A percentile compares a stretch with the other conserved stretches of the same genome.
phyloP scores from a whole-genome alignment of 1,140 invertebrate genomes.

The Mercenaria mercenaria region DNA sequence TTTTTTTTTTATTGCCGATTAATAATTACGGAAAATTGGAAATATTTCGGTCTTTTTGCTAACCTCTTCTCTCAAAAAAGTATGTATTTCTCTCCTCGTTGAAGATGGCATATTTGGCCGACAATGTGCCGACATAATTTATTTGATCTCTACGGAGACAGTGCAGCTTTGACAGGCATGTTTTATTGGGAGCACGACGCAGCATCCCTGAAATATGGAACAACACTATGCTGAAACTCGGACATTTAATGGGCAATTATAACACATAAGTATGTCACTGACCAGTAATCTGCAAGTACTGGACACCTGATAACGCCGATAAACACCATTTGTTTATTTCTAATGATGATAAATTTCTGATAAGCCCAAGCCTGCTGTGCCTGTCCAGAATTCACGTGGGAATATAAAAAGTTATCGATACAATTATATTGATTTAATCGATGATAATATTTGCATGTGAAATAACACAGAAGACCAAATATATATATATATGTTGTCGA shows the following conservation, averaged over 20 bases:
- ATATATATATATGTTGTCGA: no score
- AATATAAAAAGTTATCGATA: not conserved
- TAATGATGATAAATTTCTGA: not conserved
- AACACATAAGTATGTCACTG: not conserved
- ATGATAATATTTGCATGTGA: no score
- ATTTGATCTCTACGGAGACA: no score
- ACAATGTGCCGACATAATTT: no score
- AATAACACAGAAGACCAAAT: no score
- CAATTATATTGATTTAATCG: no score
- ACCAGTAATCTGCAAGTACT: not conserved
- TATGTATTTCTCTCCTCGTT: no score
- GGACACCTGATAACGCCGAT: not conserved
- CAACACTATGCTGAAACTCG: not conserved
- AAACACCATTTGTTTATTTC: constrained; percentile 18
- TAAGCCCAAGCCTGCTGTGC: not conserved
- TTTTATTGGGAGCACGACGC: not conserved
- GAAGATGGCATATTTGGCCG: no score
- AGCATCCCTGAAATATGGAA: not conserved
- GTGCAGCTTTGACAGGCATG: not conserved
- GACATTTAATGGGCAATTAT: not conserved
- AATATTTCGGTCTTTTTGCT: no score
- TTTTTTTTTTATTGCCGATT: no score
- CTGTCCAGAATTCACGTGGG: not conserved
- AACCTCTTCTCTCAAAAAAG: no score
- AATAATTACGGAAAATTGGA: no score